phyloP scores from a whole-genome alignment of 2,888 invertebrate species.

The Monopis laevigella region DNA sequence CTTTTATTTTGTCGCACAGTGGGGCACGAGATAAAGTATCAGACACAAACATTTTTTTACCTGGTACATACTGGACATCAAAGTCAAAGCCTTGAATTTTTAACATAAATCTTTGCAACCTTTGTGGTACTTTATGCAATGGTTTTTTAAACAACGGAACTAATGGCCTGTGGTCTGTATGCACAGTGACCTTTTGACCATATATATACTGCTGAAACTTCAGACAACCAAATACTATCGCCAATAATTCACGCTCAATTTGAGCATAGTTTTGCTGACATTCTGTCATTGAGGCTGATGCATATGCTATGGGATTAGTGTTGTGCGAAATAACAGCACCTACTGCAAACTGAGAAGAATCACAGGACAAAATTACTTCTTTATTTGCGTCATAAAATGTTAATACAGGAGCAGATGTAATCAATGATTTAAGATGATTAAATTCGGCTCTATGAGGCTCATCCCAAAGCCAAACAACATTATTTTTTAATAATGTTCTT shows the following conservation, averaged over 20 bases:
- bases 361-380: conserved; percentile 15
- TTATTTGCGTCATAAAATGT: conserved; percentile 19
- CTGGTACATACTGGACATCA: conserved; percentile 21
- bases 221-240: conserved; percentile 20
- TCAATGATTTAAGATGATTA: conserved; percentile 16
- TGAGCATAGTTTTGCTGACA: conserved; percentile 21
- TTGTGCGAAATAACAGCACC: conserved; percentile 22
- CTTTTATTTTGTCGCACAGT: conserved; percentile 7
- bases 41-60: conserved; percentile 24
- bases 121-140: conserved; percentile 17
- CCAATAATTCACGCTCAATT: conserved; percentile 21
- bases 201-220: conserved; percentile 18
- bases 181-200: conserved; percentile 17
- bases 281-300: conserved; percentile 17
- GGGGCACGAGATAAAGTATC: conserved; percentile 25
- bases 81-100: conserved; percentile 23
- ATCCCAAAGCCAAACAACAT: conserved; percentile 23
- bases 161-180: conserved; percentile 27
- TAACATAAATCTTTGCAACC: conserved; percentile 24
- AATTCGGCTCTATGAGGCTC: conserved; percentile 21
- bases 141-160: conserved; percentile 23
- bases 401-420: conserved; percentile 19
- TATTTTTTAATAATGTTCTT: conserved; percentile 21
- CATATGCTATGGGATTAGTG: conserved; percentile 22
- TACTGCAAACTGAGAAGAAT: conserved; percentile 19